Percentiles rank a stretch among this genome's conserved stretches.
These are phyloP conservation scores for Tridacna crocea DNA, from an alignment of 2,888 invertebrate genomes.

Conservation along the genomic window DNA sequence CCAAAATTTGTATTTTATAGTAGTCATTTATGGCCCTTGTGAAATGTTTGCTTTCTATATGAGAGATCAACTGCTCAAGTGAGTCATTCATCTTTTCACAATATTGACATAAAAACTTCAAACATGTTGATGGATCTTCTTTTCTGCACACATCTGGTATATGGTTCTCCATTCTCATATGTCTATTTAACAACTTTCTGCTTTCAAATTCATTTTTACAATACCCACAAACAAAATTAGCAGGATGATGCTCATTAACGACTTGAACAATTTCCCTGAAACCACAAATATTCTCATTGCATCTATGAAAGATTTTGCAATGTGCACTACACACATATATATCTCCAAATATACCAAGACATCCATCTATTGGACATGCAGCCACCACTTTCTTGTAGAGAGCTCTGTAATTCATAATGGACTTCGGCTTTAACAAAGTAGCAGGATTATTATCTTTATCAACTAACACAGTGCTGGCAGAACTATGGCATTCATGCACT, in stretches of 20 bases:
- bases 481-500: background rate
- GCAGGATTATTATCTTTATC: background rate
- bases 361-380: background rate
- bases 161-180: background rate
- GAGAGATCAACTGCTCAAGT: background rate
- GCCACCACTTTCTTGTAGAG: background rate
- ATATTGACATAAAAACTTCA: background rate
- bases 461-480: constrained; percentile 9
- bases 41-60: background rate
- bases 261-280: background rate
- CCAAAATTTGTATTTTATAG: background rate
- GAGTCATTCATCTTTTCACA: background rate
- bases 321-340: constrained; percentile 11
- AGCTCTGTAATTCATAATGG: constrained; percentile 4
- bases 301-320: background rate
- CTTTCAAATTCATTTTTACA: background rate
- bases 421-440: background rate
- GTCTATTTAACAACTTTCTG: background rate
- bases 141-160: background rate
- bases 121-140: background rate
- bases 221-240: background rate
- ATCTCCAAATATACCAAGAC: constrained; percentile 1
- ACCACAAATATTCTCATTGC: constrained; percentile 3
- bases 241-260: background rate
- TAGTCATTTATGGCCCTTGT: background rate